Evolutionary conservation across 2,113 vertebrate species (phyloP), one percentile per base, ranked within the genome.

Genomic region (Arvicanthis niloticus): DNA sequence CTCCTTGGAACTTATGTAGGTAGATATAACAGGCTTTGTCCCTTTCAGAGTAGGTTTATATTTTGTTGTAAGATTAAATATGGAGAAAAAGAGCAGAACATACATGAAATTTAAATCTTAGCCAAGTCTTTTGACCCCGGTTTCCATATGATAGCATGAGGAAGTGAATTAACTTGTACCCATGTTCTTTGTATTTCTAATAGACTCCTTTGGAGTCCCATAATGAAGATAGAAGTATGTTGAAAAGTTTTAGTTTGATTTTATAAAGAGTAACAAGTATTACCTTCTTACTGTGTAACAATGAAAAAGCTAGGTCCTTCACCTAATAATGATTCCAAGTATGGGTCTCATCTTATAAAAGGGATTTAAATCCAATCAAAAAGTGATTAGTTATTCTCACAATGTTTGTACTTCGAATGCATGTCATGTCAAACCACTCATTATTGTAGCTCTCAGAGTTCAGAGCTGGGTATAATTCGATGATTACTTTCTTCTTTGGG

Each of bases 41-140:
- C 56, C 8, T 88, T 93, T 82, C 48, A 65, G 40, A 84, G 2
- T 78, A 91, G 4, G 24, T 48, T 95, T 91, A 45, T 13, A 91
- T 37, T 75, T 73, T 58, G 24, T 86, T 75, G 37, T 91, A 93
- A 82, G 45, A 92, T 51, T 94, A 92, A 87, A 96, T 94, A 17
- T 51, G 31, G 26, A 81, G 1, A 88, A 68, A 73, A 7, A 96
- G 51, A 26, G 19, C 45, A 94, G 12, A 87, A 91, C 3, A 84
- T 80, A 65, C 6, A 12, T 68, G 86, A 96, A 96, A 91, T 85
- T 78, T 29, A 86, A 80, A 96, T 51, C 1, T 73, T 84, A 91
- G 8, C 34, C 29, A 89, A 67, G 51, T 84, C 10, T 88, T 21
- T 78, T 60, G 34, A 40, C 4, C 40, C 70, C 93, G 15, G 12